Conservation (phyloP, 1,140 invertebrate species). For the Paralvinella palmiformis region DNA sequence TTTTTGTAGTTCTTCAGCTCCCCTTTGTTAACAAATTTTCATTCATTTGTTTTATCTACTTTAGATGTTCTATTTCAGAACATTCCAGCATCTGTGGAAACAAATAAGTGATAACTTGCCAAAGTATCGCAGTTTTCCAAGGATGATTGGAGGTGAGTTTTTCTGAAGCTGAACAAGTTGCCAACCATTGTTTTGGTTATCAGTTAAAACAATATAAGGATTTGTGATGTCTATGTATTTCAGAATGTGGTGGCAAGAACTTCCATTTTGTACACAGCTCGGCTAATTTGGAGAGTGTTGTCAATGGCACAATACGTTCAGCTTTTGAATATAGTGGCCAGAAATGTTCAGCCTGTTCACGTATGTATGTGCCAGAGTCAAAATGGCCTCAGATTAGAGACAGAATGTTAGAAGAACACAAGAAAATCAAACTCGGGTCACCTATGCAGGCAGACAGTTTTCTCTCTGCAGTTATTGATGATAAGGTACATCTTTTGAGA, state of each 20-base stretch:
- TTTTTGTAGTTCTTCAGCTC: no score
- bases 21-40: no score
- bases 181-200: no score
- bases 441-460: conserved; percentile 77
- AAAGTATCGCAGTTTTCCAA: conserved; percentile 83
- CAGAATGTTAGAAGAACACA: conserved; percentile 39
- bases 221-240: conserved; percentile 20
- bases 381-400: conserved; percentile 70
- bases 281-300: conserved; percentile 77
- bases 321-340: conserved; percentile 95
- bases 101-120: conserved; percentile 85
- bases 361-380: conserved; percentile 83
- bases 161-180: background rate
- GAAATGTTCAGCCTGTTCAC: conserved; percentile 96
- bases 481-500: conserved; percentile 52
- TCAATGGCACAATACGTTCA: conserved; percentile 77
- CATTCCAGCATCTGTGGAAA: conserved; percentile 88
- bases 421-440: conserved; percentile 72
- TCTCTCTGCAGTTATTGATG: conserved; percentile 92
- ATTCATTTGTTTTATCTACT: no score
- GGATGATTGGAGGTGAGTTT: conserved; percentile 70
- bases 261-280: conserved; percentile 94
- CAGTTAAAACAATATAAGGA: no score
- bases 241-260: conserved; percentile 97
- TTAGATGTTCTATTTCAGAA: no score